Conservation (phyloP, 2,888 invertebrate species). For the Platycheirus rosarum region DNA sequence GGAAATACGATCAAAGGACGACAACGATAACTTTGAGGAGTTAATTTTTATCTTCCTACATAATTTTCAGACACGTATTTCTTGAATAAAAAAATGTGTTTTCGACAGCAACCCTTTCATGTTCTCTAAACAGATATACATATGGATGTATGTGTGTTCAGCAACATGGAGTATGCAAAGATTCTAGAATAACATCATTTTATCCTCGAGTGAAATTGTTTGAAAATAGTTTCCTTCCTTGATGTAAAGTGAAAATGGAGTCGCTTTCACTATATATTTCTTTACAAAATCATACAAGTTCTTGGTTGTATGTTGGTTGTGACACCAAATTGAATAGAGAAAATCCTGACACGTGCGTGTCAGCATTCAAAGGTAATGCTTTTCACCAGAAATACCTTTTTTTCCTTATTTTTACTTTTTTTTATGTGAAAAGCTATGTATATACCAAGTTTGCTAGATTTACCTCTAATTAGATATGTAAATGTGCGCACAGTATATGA, state of each 20-base stretch:
- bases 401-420: neutral
- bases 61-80: neutral
- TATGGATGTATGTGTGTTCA: no score
- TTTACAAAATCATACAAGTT: constrained; percentile 29
- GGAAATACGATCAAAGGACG: constrained; percentile 33
- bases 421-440: neutral
- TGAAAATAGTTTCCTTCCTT: constrained; percentile 57
- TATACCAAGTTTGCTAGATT: neutral
- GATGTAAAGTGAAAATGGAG: constrained; percentile 25
- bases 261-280: constrained; percentile 9
- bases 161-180: neutral
- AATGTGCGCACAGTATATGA: constrained; percentile 14
- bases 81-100: constrained; percentile 33
- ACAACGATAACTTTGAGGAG: neutral
- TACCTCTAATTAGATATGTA: constrained; percentile 36
- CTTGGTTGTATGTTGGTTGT: constrained; percentile 20
- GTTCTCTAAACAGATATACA: no score
- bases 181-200: constrained; percentile 1
- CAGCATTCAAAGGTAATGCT: constrained; percentile 5
- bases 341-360: constrained; percentile 15
- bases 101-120: constrained; percentile 31
- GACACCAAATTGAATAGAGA: constrained; percentile 36
- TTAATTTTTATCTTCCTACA: neutral
- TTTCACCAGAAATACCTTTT: no score
- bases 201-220: constrained; percentile 47